A percentile compares a stretch with the other conserved stretches of the same genome.
Conservation (phyloP, 2,797 vertebrate genomes). For the Hirundo rustica region DNA sequence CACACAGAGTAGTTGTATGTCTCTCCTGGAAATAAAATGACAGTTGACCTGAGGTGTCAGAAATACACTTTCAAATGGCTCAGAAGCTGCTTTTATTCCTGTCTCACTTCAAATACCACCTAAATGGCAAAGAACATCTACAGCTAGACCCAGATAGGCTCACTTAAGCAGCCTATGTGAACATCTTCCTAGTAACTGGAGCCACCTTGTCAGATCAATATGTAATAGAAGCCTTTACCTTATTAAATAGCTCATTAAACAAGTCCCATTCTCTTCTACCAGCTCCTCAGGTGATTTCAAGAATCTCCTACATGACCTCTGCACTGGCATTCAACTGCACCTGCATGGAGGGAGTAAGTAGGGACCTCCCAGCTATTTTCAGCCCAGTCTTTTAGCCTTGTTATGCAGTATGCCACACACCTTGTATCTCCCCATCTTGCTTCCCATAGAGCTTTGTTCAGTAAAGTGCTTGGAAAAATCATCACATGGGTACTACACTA, state of each 20-base stretch:
- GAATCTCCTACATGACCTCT: neutral
- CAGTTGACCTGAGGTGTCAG: slow-evolving; percentile 44
- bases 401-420: neutral
- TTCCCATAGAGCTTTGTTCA: neutral
- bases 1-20: neutral
- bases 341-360: neutral
- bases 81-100: slow-evolving; percentile 21
- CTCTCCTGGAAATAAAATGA: slow-evolving; percentile 41
- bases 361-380: neutral
- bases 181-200: neutral
- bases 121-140: slow-evolving; percentile 44
- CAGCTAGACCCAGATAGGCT: neutral
- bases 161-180: neutral
- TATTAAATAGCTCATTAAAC: slow-evolving; percentile 30
- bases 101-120: slow-evolving; percentile 36
- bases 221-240: neutral
- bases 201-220: neutral
- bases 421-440: neutral
- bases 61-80: slow-evolving; percentile 20
- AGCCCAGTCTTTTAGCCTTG: neutral
- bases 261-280: neutral
- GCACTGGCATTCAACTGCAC: neutral
- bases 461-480: neutral
- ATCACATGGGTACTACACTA: rapidly evolving
- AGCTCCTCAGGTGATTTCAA: neutral